Percentiles rank a stretch among this genome's conserved stretches.
Conservation (phyloP, 2,797 vertebrate species). For the Sebastes minor region DNA sequence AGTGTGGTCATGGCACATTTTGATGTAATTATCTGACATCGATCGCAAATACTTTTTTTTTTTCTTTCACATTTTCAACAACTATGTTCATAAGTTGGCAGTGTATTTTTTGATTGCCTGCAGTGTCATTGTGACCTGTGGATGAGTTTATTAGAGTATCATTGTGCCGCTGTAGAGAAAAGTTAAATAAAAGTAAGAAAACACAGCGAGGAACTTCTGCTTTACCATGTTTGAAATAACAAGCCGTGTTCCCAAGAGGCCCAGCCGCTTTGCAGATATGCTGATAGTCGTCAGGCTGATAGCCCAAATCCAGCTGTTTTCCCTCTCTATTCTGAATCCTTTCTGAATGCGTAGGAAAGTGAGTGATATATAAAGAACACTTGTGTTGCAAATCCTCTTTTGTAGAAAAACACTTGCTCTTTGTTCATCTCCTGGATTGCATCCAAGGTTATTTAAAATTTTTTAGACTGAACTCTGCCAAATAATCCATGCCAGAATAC, state of each 20-base stretch:
- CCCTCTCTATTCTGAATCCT: slow-evolving; percentile 36
- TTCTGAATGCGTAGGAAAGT: slow-evolving; percentile 39
- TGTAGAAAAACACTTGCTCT: slow-evolving; percentile 40
- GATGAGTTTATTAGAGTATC: slow-evolving; percentile 14
- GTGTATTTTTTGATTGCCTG: background rate
- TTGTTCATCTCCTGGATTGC: slow-evolving; percentile 47
- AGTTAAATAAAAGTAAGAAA: slow-evolving; percentile 59
- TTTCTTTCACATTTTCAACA: background rate
- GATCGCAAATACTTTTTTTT: background rate
- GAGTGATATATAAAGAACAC: slow-evolving; percentile 36
- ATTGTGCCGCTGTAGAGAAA: slow-evolving; percentile 29
- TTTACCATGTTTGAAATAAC: slow-evolving; percentile 53
- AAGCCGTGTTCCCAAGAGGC: slow-evolving; percentile 55
- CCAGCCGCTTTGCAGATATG: slow-evolving; percentile 46
- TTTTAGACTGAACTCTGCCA: slow-evolving; percentile 40
- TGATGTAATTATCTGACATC: slow-evolving; percentile 6
- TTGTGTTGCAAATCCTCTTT: slow-evolving; percentile 65
- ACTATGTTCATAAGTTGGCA: background rate
- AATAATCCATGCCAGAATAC: slow-evolving; percentile 69
- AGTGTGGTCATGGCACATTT: background rate
- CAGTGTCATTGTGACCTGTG: slow-evolving; percentile 9
- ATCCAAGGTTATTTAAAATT: slow-evolving; percentile 66
- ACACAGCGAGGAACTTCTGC: slow-evolving; percentile 30
- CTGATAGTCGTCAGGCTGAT: slow-evolving; percentile 60
- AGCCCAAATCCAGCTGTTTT: slow-evolving; percentile 58